Conservation (phyloP, 2,888 invertebrate genomes). For the Antheraea assamensis region DNA sequence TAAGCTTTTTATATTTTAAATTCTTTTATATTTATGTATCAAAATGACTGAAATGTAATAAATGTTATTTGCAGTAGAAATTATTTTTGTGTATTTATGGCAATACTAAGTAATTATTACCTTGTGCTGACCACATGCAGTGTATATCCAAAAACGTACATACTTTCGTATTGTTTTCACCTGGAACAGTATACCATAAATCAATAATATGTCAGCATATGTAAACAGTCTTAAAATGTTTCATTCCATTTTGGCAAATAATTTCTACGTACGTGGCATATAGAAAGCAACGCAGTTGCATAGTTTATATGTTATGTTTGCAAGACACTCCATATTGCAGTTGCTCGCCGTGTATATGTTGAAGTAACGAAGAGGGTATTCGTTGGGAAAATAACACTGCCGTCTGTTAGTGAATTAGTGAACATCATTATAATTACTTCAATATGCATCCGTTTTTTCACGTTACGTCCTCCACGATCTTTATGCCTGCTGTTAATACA, state of each 20-base stretch:
- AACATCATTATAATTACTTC: not conserved
- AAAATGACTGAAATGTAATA: too few species aligned
- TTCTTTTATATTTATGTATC: too few species aligned
- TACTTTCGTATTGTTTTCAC: not conserved
- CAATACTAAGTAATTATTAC: not conserved
- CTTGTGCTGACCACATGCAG: not conserved
- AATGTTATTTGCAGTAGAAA: too few species aligned
- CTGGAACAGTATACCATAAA: not conserved
- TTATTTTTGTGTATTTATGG: too few species aligned
- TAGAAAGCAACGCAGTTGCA: conserved; percentile 51
- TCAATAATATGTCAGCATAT: not conserved
- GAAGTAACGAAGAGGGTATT: conserved; percentile 48
- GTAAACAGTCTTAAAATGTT: not conserved
- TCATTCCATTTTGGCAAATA: not conserved
- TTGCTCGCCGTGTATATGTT: conserved; percentile 51
- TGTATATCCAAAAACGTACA: not conserved
- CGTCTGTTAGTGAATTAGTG: conserved; percentile 40
- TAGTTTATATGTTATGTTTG: conserved; percentile 41
- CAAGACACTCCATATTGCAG: conserved; percentile 53
- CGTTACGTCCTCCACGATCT: not conserved
- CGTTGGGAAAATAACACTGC: conserved; percentile 53
- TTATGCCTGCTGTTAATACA: too few species aligned
- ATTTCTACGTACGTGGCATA: conserved; percentile 55
- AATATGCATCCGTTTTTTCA: not conserved
- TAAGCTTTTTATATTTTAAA: too few species aligned